These are phyloP conservation scores for Poliocrania exsul DNA, from an alignment of 2,797 vertebrate genomes.

Conservation along the genomic window DNA sequence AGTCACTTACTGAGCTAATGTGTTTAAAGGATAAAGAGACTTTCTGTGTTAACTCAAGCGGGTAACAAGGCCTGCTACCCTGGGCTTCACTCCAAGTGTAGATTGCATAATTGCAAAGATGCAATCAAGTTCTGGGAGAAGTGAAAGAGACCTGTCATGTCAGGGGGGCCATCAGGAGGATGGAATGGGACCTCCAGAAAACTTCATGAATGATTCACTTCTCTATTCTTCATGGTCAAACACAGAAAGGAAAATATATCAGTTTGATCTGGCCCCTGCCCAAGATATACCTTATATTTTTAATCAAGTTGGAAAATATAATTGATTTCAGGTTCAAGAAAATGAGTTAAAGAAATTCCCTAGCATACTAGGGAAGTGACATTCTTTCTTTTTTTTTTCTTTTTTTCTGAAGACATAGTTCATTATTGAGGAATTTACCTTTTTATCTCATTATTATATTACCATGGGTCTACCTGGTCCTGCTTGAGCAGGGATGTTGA, in stretches of 20 bases:
- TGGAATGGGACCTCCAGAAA: slow-evolving; percentile 2
- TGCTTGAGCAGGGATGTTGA: background rate
- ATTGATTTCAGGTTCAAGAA: background rate
- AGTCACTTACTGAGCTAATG: background rate
- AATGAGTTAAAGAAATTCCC: background rate
- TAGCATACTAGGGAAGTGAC: background rate
- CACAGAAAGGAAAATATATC: background rate
- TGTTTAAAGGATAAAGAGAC: background rate
- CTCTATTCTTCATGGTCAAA: background rate
- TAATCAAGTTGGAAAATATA: background rate
- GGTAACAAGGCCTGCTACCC: background rate
- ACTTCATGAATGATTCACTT: background rate
- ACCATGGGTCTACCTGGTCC: background rate
- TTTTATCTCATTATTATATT: background rate
- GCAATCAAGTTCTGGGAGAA: background rate
- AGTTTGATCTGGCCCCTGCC: background rate
- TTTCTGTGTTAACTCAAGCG: background rate
- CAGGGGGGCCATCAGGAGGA: background rate
- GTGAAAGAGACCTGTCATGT: background rate
- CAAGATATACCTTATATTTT: background rate
- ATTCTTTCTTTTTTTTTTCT: background rate
- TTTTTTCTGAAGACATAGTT: background rate
- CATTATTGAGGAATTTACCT: background rate
- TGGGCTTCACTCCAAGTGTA: background rate
- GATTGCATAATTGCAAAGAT: background rate